Evolutionary conservation across 2,113 vertebrate species (phyloP).

Genomic region (Menura novaehollandiae): DNA sequence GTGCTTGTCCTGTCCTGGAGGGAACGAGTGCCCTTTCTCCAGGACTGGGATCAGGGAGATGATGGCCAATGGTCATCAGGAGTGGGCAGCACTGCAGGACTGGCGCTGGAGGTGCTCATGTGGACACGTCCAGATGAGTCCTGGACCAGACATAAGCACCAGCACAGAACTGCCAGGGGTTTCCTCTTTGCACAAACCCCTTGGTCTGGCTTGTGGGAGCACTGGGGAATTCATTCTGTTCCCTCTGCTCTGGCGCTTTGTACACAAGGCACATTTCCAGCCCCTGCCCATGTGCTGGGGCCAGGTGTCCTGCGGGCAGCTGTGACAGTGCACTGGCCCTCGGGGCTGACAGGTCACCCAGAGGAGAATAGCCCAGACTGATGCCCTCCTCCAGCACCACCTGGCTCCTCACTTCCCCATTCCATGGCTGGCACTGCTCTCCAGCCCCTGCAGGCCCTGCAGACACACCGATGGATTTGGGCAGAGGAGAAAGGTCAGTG

Average conservation of each 20-base stretch:
- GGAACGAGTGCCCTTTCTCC: neutral
- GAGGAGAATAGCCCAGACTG: neutral
- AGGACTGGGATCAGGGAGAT: neutral
- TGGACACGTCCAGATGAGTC: neutral
- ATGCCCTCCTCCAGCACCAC: neutral
- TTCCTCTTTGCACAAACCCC: neutral
- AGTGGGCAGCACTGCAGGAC: neutral
- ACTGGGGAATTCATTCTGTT: neutral
- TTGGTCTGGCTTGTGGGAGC: neutral
- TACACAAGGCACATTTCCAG: neutral
- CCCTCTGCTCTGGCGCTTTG: neutral
- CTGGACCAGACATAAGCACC: neutral
- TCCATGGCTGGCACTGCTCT: neutral
- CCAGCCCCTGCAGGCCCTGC: neutral
- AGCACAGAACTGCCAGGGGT: neutral
- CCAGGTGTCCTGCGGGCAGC: rapidly evolving
- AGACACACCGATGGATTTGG: neutral
- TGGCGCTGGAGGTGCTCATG: rapidly evolving
- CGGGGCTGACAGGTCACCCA: neutral
- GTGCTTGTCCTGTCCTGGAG: neutral
- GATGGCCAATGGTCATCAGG: neutral
- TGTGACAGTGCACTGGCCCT: neutral
- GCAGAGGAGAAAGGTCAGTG: neutral
- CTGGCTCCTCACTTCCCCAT: rapidly evolving
- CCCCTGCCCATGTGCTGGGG: rapidly evolving